phyloP scores from a whole-genome alignment of 2,113 vertebrate species.

The Rutilus rutilus region DNA sequence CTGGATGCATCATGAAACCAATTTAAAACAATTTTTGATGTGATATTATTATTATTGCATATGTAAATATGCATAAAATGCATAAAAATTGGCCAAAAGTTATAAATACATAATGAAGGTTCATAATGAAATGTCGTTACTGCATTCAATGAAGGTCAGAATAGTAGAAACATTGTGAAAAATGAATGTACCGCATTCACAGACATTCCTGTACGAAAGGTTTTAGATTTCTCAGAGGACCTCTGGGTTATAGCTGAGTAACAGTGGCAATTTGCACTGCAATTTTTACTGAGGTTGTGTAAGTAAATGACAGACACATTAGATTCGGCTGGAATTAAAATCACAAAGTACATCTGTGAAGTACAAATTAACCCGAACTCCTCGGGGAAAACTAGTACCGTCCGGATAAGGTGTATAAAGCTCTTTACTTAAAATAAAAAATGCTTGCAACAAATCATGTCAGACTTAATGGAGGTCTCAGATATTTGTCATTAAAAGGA shows the following conservation, averaged over 20 bases:
- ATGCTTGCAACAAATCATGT: not conserved
- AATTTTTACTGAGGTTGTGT: not conserved
- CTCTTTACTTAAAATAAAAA: not conserved
- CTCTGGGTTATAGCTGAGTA: not conserved
- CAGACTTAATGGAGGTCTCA: not conserved
- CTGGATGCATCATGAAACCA: not conserved
- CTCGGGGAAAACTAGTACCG: not conserved
- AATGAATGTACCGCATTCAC: not conserved
- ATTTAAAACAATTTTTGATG: not conserved
- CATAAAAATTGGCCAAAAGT: not conserved
- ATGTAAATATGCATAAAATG: not conserved
- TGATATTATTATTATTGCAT: not conserved
- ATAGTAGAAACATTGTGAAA: not conserved
- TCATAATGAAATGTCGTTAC: not conserved
- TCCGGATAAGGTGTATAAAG: not conserved
- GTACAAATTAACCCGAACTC: not conserved
- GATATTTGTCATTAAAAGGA: not conserved
- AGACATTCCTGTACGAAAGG: not conserved
- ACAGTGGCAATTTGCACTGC: not conserved
- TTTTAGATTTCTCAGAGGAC: not conserved
- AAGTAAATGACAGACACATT: not conserved
- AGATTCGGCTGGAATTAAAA: not conserved
- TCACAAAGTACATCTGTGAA: not conserved
- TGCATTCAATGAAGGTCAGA: not conserved
- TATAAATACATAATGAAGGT: not conserved